phyloP scores from a whole-genome alignment of 2,113 vertebrate genomes.

The Nettapus auritus region DNA sequence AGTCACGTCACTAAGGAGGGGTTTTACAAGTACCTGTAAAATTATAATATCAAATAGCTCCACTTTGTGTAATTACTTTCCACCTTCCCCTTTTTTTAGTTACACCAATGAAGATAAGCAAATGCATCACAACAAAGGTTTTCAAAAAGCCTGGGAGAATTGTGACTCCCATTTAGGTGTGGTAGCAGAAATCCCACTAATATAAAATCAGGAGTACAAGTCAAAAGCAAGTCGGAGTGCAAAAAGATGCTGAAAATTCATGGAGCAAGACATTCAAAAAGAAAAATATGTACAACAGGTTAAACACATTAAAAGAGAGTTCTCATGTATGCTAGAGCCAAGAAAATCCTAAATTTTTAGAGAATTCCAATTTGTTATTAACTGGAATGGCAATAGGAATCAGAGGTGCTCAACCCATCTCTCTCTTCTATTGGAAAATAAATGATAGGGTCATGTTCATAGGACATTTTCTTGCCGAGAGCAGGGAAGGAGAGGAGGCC shows the following conservation, averaged over 20 bases:
- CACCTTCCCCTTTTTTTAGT: neutral
- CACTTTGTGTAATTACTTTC: neutral
- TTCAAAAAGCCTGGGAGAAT: slow-evolving; percentile 16
- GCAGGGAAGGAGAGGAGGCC: neutral
- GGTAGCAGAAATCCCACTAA: neutral
- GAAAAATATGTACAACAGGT: neutral
- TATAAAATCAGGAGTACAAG: neutral
- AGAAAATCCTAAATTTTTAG: neutral
- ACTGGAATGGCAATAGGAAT: neutral
- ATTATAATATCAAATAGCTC: slow-evolving; percentile 5
- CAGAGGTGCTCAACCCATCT: neutral
- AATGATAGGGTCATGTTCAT: accelerated
- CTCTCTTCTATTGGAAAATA: neutral
- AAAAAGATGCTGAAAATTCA: neutral
- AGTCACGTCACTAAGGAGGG: neutral
- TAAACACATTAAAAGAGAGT: neutral
- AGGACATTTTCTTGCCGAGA: neutral
- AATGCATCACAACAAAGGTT: neutral
- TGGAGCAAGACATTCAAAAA: neutral
- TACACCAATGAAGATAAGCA: slow-evolving; percentile 12
- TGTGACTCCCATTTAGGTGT: neutral
- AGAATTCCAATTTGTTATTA: neutral
- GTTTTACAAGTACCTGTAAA: neutral
- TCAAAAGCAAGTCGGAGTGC: neutral
- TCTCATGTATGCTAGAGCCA: accelerated